phyloP scores from a whole-genome alignment of 1,140 invertebrate genomes.

The Drusus annulatus region DNA sequence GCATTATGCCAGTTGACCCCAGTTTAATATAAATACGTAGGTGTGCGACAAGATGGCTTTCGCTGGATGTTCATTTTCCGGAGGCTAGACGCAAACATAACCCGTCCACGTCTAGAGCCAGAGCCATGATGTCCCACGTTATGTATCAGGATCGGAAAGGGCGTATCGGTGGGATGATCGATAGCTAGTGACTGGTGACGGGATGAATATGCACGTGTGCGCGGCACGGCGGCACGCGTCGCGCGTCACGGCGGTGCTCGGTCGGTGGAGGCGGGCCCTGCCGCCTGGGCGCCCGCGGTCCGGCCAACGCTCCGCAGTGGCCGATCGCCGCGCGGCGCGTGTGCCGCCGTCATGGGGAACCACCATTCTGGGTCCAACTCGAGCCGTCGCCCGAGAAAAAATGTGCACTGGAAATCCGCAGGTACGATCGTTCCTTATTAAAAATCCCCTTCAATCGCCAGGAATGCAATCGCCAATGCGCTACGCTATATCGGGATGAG shows the following conservation, averaged over 20 bases:
- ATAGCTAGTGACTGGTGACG: no score
- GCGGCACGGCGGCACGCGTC: no score
- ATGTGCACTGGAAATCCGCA: slow-evolving; percentile 81
- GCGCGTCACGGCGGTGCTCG: not conserved
- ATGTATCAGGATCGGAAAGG: no score
- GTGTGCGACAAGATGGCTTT: no score
- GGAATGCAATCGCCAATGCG: slow-evolving; percentile 50
- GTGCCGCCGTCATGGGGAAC: slow-evolving; percentile 67
- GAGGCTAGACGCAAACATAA: no score
- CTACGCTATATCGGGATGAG: slow-evolving; percentile 45
- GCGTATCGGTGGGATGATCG: no score
- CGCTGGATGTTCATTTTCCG: no score
- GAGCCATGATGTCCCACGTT: no score
- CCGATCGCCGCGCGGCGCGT: slow-evolving; percentile 34
- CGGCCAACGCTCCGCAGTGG: slow-evolving; percentile 16
- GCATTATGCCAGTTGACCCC: no score
- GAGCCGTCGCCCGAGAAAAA: slow-evolving; percentile 74
- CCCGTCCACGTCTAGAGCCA: no score
- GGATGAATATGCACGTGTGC: no score
- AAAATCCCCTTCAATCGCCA: slow-evolving; percentile 44
- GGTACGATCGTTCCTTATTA: slow-evolving; percentile 66
- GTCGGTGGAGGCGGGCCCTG: slow-evolving; percentile 6
- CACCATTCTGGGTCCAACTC: slow-evolving; percentile 66
- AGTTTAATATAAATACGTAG: no score
- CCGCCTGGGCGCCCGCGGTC: not conserved